phyloP scores from a whole-genome alignment of 2,113 vertebrate species.

The Ceyx margarethae region DNA sequence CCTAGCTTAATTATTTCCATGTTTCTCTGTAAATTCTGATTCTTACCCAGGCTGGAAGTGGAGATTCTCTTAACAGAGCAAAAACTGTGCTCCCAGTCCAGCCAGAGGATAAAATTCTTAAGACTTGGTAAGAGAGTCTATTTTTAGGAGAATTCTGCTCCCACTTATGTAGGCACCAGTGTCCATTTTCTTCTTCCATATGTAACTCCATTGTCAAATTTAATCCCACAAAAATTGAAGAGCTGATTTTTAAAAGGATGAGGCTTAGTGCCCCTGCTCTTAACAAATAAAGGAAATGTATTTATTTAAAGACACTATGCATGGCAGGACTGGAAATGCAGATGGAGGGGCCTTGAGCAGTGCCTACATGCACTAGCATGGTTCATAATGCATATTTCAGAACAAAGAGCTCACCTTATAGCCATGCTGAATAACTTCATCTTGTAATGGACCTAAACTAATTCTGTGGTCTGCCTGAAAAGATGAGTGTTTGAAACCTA shows the following conservation, averaged over 20 bases:
- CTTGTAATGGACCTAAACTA: not conserved
- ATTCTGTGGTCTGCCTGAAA: not conserved
- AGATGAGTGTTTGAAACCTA: not conserved
- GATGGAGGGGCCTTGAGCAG: not conserved
- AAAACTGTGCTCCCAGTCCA: not conserved
- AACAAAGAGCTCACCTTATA: not conserved
- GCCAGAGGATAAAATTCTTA: not conserved
- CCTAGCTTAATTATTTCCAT: constrained; percentile 45
- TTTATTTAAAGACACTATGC: not conserved
- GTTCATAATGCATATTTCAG: not conserved
- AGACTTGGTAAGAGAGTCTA: not conserved
- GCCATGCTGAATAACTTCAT: not conserved
- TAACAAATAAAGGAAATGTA: not conserved
- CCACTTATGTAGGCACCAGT: not conserved
- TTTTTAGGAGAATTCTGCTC: not conserved
- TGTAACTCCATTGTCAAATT: not conserved
- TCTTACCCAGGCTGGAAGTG: not conserved
- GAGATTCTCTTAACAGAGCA: not conserved
- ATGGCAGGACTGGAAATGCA: not conserved
- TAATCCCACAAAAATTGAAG: not conserved
- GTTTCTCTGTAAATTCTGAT: not conserved
- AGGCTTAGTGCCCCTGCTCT: not conserved
- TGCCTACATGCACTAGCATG: accelerated
- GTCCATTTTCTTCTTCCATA: not conserved
- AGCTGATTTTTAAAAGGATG: not conserved